Percentiles rank a stretch among this genome's conserved stretches.
phyloP scores from a whole-genome alignment of 2,113 vertebrate species.

The Asarcornis scutulata region DNA sequence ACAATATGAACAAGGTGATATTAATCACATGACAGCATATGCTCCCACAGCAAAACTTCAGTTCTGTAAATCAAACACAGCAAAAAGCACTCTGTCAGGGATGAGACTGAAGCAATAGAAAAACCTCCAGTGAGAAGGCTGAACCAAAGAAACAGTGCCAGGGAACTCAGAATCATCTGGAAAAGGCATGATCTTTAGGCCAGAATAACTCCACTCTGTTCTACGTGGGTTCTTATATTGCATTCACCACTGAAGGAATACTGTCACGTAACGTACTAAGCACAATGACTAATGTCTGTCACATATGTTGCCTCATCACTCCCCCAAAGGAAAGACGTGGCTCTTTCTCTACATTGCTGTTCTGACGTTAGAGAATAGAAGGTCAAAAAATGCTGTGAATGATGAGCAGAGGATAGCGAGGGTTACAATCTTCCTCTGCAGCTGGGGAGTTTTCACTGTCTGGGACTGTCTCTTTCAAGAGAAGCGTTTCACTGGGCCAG shows the following conservation, averaged over 20 bases:
- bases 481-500: neutral
- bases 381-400: neutral
- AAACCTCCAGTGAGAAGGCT: neutral
- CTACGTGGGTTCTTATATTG: accelerated
- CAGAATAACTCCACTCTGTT: neutral
- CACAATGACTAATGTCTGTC: neutral
- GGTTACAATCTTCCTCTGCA: neutral
- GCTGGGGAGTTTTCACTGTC: neutral
- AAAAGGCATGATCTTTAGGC: neutral
- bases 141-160: neutral
- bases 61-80: neutral
- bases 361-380: neutral
- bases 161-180: neutral
- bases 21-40: neutral
- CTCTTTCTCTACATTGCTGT: neutral
- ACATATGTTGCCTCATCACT: neutral
- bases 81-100: neutral
- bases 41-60: neutral
- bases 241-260: neutral
- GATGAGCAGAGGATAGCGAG: neutral
- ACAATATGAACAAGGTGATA: neutral
- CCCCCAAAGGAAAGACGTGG: neutral
- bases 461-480: neutral
- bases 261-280: neutral
- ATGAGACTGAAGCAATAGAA: neutral